A percentile compares a stretch with the other conserved stretches of the same genome.
phyloP scores from a whole-genome alignment of 2,113 vertebrate species.

The Anolis sagrei region DNA sequence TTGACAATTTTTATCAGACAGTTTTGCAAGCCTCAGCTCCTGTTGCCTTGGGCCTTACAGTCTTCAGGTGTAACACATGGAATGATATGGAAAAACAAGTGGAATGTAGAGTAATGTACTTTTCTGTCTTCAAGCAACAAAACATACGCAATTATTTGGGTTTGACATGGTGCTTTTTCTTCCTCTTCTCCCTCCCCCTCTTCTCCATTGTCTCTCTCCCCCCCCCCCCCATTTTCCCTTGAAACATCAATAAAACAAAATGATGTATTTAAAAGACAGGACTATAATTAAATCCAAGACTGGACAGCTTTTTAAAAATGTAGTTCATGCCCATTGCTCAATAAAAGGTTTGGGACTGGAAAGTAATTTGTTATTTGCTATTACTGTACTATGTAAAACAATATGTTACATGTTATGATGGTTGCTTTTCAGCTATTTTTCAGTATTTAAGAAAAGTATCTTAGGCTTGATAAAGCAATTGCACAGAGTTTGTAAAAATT shows the following conservation, averaged over 20 bases:
- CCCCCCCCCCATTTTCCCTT: not conserved
- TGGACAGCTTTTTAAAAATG: too few relatives aligned
- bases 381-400: too few relatives aligned
- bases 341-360: too few relatives aligned
- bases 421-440: too few relatives aligned
- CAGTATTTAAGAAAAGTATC: too few relatives aligned
- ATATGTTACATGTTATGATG: too few relatives aligned
- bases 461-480: too few relatives aligned
- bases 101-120: not conserved
- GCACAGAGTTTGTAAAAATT: too few relatives aligned
- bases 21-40: not conserved
- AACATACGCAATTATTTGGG: not conserved
- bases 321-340: too few relatives aligned
- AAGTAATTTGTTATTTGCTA: too few relatives aligned
- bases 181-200: not conserved
- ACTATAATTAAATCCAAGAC: not conserved
- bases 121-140: not conserved
- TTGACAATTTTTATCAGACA: not conserved
- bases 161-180: not conserved
- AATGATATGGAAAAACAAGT: not conserved
- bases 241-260: not conserved
- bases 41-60: not conserved
- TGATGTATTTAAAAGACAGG: not conserved
- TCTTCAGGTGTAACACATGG: constrained; percentile 7
- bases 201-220: too few relatives aligned